Evolutionary conservation across 2,113 vertebrate species (phyloP), one percentile per base, ranked within the genome.

Genomic region (Rhinolophus sinicus): DNA sequence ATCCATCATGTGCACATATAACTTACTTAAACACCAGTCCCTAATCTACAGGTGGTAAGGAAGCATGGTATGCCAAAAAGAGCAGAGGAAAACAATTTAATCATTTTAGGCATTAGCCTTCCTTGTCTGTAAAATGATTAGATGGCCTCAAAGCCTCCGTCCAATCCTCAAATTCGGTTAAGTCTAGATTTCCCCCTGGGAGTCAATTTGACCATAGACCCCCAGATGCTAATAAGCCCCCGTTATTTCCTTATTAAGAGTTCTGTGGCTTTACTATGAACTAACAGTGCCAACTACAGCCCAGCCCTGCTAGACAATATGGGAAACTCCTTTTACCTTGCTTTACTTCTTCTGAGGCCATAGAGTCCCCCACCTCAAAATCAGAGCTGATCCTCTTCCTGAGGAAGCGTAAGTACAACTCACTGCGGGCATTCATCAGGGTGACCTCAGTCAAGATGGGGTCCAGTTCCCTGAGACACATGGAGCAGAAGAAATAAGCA

Each of bases 381-480:
- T 99, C 99, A 0, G 99, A 98, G 50, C 98, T 97, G 88, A 99
- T 98, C 47, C 99, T 99, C 11, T 99, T 99, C 82, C 99, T 99
- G 97, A 99, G 96, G 97, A 99, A 99, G 65, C 99, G 99, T 93
- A 99, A 93, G 97, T 99, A 99, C n/a, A 99, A 98, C 96, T 99
- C 99, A 0, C 99, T 99, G 70, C 99, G 99, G 2, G 99, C 99
- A 0, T 99, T 99, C 99, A 99, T 99, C 97, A 99, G 97, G 18
- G 99, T 99, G n/a, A 99, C 99, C 95, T 99, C 99, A 47, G 99
- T 98, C 96, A 99, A 98, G 33, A 99, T 98, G 0, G 99, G 99
- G 96, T 99, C 99, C 94, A 99, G 98, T 81, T 99, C 99, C 98
- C 99, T 99, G 96, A 75, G 75, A 90, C 47, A 88, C 62, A 81